Evolutionary conservation across 2,113 vertebrate species (phyloP), one percentile per base, ranked within the genome.

Genomic region (Poeciliopsis prolifica): DNA sequence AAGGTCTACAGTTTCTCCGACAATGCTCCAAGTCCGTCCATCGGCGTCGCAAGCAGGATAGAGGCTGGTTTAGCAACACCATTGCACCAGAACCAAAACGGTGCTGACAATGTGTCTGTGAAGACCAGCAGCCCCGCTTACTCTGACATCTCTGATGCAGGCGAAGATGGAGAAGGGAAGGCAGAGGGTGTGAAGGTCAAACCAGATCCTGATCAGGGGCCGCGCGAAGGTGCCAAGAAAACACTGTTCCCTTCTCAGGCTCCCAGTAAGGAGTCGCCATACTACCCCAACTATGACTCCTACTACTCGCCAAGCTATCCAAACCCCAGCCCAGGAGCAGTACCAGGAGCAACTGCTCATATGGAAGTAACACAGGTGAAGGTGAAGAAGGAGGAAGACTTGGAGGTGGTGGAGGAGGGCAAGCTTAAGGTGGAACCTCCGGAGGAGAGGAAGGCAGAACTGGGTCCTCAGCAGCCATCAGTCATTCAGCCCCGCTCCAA

Each of bases 1-100:
- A 99, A 99, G 89, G 97, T 99, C 87, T 99, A 99, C 92, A 99
- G 97, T 90, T 99, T 99, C 90, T 97, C 96, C 0, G 98, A 99
- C 90, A 99, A 99, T 0, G 96, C 98, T 12, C 98, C 98, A 0
- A 99, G 98, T 88, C 98, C 98, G 1, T 99, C 97, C 30, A 99
- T 99, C 0, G 95, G 96, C n/a, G 93, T 95, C 33, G 94, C 94
- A 44, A 97, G 96, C 91, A 95, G 98, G 78, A 92, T 98, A 60
- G 98, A 99, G 96, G 90, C 65, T 3, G 95, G 94, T 31, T 93
- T 95, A 81, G 92, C 95, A 6, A 97, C 97, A 70, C 96, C 98
- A 86, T 98, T 78, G 96, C 97, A 0, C 96, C 97, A 0, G 90
- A 97, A 96, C 79, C 98, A 99, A 90, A 99, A 99, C 0, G 98